phyloP scores from a whole-genome alignment of 2,797 vertebrate genomes.

The Glossophaga mutica region DNA sequence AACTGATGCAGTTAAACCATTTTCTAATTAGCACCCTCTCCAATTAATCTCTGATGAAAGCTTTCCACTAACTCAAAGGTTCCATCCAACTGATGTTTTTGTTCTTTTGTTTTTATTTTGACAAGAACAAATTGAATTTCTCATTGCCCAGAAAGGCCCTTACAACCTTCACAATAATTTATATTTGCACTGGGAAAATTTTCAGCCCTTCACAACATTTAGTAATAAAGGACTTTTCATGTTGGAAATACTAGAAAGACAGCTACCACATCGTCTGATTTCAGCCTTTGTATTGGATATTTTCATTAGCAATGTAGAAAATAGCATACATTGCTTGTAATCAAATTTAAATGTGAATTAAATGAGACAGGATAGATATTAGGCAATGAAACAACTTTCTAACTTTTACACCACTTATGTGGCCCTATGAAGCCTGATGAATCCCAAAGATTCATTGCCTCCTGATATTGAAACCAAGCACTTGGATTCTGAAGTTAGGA shows the following conservation, averaged over 20 bases:
- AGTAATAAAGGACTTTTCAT: slow-evolving; percentile 22
- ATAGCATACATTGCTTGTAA: background rate
- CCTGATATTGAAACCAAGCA: background rate
- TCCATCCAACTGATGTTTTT: slow-evolving; percentile 53
- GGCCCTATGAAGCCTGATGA: slow-evolving; percentile 14
- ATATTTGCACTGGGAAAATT: slow-evolving; percentile 44
- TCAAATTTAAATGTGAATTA: slow-evolving; percentile 45
- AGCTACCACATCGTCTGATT: slow-evolving; percentile 39
- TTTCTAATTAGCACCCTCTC: slow-evolving; percentile 60
- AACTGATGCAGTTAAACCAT: slow-evolving; percentile 54
- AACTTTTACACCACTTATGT: background rate
- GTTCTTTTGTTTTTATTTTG: slow-evolving; percentile 67
- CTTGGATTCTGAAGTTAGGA: slow-evolving; percentile 48
- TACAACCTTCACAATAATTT: slow-evolving; percentile 45
- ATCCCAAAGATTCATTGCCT: background rate
- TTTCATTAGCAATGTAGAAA: slow-evolving; percentile 35
- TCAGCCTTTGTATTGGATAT: slow-evolving; percentile 28
- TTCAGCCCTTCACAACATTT: slow-evolving; percentile 20
- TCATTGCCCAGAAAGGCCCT: slow-evolving; percentile 41
- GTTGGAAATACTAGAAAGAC: slow-evolving; percentile 61
- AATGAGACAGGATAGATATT: background rate
- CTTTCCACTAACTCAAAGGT: slow-evolving; percentile 38
- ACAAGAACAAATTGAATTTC: slow-evolving; percentile 60
- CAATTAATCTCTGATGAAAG: slow-evolving; percentile 62
- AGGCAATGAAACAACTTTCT: slow-evolving; percentile 49